Evolutionary conservation across 2,797 vertebrate genomes (phyloP), one percentile per base, ranked within the genome.

Genomic region (Silurus lanzhouensis): DNA sequence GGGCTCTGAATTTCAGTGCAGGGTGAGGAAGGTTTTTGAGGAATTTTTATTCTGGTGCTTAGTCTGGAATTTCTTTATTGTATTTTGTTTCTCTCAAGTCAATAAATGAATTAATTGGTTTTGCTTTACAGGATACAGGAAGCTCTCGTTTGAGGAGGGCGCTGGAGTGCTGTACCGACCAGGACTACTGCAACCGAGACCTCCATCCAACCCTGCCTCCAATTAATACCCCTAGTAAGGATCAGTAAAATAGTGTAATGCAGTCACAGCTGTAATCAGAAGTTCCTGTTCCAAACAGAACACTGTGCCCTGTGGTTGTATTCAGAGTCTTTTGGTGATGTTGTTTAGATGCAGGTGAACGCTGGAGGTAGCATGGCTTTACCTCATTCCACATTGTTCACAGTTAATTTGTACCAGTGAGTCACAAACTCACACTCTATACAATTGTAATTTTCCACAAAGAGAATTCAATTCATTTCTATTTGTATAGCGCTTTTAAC

Each of bases 1-100:
- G 60, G 98, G 98, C 64, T 98, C 96, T 0, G 97, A 98, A 93
- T 99, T 99, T 91, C 98, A 99, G 87, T 99, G 98, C 91, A 96
- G 97, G 90, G 98, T 99, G 90, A 93, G 94, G 71, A 64, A 46
- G 44, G 17, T 5, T 14, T 74, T 48, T 19, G 17, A 3, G 52
- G 2, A 46, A 22, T 19, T 38, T 57, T 74, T 46, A n/a, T 75
- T 52, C 5, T 52, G 6, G 31, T 9, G 2, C n/a, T 84, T 64
- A 27, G 67, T 81, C 20, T 25, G 5, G 12, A 14, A 58, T 20
- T 61, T 14, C 77, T 63, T 46, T 20, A 0, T 17, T 31, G 44
- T 48, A 1, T n/a, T n/a, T 31, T 31, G 46, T 31, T 58, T 13
- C 27, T 44, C 63, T 14, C 10, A 31, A 67, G n/a, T 46, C 6